Evolutionary conservation across 1,140 invertebrate genomes (phyloP).

Genomic region (Neotoxoptera formosana): DNA sequence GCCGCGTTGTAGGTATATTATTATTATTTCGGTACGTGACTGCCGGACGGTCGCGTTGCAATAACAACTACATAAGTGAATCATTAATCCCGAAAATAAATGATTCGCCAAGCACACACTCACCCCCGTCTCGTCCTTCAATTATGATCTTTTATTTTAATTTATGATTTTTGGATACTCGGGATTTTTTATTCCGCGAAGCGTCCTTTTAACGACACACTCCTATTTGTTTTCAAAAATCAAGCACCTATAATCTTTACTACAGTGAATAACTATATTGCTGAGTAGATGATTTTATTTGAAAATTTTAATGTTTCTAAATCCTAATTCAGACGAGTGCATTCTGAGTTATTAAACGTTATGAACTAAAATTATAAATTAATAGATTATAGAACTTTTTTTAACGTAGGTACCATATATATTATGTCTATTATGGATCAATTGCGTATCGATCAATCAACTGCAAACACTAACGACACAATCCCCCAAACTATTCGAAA

Average conservation of each 20-base stretch:
- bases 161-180: background rate
- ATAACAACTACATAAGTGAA: background rate
- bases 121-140: background rate
- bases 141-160: background rate
- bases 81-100: background rate
- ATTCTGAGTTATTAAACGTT: background rate
- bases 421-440: background rate
- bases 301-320: background rate
- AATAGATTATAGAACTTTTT: background rate
- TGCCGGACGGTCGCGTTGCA: background rate
- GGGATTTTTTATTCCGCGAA: background rate
- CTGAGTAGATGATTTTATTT: background rate
- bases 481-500: background rate
- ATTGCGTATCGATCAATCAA: background rate
- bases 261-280: background rate
- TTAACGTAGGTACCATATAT: no score
- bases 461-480: background rate
- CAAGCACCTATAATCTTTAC: background rate
- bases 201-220: background rate
- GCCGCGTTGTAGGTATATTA: background rate
- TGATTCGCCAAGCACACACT: background rate
- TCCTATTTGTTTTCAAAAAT: background rate
- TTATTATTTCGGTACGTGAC: background rate
- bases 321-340: background rate
- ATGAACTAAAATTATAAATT: background rate